phyloP scores from a whole-genome alignment of 53 echinoderm and acorn worm species.

The Apostichopus leukothele region DNA sequence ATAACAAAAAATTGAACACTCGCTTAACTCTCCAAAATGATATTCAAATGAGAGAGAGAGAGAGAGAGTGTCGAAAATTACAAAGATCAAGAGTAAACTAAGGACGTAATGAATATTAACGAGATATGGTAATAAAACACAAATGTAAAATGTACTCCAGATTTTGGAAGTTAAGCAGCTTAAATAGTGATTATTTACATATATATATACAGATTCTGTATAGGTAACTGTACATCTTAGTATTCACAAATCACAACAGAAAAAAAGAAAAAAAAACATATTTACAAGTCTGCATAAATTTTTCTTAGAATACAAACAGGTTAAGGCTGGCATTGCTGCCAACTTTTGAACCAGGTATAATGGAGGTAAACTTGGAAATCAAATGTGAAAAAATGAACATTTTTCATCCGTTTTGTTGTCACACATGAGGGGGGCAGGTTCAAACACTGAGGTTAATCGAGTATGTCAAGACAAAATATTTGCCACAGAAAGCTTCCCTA shows the following conservation, averaged over 20 bases:
- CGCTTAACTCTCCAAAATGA: not conserved
- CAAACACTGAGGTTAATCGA: too few relatives aligned
- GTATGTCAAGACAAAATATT: too few relatives aligned
- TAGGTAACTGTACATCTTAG: not conserved
- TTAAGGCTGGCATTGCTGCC: too few relatives aligned
- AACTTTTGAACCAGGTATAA: too few relatives aligned
- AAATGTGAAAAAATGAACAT: too few relatives aligned
- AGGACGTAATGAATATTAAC: not conserved
- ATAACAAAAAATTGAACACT: constrained; percentile 10
- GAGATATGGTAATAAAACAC: not conserved
- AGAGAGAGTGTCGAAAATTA: not conserved
- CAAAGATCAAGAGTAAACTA: not conserved
- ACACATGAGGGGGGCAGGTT: too few relatives aligned
- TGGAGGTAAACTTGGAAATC: too few relatives aligned
- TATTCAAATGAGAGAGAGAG: not conserved
- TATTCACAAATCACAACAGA: not conserved
- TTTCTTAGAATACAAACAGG: not conserved
- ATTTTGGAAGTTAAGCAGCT: not conserved
- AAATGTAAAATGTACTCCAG: not conserved
- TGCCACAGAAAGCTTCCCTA: too few relatives aligned
- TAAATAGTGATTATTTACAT: constrained; percentile 14
- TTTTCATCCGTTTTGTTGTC: too few relatives aligned
- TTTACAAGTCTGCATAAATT: not conserved
- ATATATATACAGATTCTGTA: not conserved
- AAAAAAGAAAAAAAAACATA: not conserved